Conservation (phyloP, 2,113 vertebrate species). For the Psilopsiagon aurifrons region DNA sequence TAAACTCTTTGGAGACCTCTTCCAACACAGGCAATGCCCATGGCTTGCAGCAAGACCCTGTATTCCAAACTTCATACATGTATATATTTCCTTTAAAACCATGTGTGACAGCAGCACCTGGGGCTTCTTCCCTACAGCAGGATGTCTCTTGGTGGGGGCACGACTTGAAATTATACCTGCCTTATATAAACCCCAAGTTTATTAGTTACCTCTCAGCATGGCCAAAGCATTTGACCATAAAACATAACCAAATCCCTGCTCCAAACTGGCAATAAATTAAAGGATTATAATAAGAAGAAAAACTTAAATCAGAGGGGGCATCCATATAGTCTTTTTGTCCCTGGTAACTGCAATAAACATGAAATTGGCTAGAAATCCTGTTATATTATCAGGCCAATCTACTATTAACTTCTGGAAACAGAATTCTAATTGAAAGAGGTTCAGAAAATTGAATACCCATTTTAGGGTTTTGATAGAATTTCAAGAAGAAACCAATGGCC, state of each 20-base stretch:
- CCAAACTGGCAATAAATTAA: neutral
- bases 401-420: neutral
- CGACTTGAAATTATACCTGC: neutral
- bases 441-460: neutral
- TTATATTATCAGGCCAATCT: neutral
- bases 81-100: neutral
- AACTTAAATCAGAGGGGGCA: neutral
- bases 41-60: neutral
- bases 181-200: neutral
- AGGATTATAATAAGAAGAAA: neutral
- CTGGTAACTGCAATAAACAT: neutral
- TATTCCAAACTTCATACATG: neutral
- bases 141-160: neutral
- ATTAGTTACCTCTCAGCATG: neutral
- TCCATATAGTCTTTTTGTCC: neutral
- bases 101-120: neutral
- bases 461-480: neutral
- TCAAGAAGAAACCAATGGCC: neutral
- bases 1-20: neutral
- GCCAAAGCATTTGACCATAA: neutral
- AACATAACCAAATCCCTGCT: neutral
- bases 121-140: neutral
- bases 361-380: neutral
- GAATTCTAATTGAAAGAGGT: neutral
- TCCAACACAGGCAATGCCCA: neutral